Conservation (phyloP, 2,113 vertebrate species). For the Myrmecobius fasciatus region DNA sequence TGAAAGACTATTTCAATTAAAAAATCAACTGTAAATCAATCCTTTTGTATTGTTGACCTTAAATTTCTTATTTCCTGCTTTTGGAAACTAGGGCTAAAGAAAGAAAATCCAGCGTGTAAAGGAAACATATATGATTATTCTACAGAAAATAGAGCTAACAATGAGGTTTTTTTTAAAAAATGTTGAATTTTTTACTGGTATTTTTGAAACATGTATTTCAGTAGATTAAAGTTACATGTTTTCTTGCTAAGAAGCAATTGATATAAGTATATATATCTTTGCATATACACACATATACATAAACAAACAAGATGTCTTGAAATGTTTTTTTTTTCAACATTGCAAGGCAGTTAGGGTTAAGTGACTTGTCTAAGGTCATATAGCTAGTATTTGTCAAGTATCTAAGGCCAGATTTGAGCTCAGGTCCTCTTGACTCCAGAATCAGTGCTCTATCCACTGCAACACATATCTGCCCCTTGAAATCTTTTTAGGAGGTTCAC, state of each 20-base stretch:
- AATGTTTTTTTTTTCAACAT: background rate
- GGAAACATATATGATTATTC: background rate
- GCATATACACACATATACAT: background rate
- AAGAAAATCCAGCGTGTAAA: slow-evolving; percentile 21
- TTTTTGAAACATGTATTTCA: slow-evolving; percentile 25
- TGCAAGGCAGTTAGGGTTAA: too few relatives aligned
- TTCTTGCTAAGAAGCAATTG: slow-evolving; percentile 22
- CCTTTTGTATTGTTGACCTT: slow-evolving; percentile 34
- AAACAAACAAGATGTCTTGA: slow-evolving; percentile 4
- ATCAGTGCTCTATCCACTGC: too few relatives aligned
- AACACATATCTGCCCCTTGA: too few relatives aligned
- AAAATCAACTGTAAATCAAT: slow-evolving; percentile 13
- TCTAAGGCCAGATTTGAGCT: too few relatives aligned
- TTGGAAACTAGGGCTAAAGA: slow-evolving; percentile 12
- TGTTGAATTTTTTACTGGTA: slow-evolving; percentile 1
- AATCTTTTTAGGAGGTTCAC: background rate
- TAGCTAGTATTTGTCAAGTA: too few relatives aligned
- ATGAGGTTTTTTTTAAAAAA: background rate
- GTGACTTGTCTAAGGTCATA: too few relatives aligned
- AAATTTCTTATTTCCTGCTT: slow-evolving; percentile 30
- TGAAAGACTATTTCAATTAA: slow-evolving; percentile 27
- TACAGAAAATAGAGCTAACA: slow-evolving; percentile 22
- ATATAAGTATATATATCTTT: background rate
- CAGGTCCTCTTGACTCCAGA: too few relatives aligned
- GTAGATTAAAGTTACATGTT: background rate